Percentiles rank a stretch among this genome's conserved stretches.
Conservation (phyloP, 2,888 invertebrate genomes). For the Tyria jacobaeae region DNA sequence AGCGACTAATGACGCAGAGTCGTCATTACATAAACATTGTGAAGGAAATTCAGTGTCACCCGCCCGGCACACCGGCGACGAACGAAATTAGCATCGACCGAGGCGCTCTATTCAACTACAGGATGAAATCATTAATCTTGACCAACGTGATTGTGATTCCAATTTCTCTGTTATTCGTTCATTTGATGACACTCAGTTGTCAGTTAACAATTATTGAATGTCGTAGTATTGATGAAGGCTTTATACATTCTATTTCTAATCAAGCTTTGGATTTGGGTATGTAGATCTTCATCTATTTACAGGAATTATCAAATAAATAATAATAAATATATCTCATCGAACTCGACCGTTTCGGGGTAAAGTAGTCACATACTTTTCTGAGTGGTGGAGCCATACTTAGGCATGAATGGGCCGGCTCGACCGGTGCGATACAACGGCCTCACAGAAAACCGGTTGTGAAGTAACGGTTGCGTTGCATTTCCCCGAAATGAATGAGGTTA, state of each 20-base stretch:
- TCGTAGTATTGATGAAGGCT: background rate
- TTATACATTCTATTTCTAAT: background rate
- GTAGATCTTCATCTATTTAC: background rate
- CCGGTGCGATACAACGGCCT: too few relatives aligned
- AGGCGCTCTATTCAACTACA: constrained; percentile 64
- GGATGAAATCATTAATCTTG: constrained; percentile 71
- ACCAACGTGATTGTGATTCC: constrained; percentile 67
- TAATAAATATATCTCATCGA: too few relatives aligned
- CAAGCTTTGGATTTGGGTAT: background rate
- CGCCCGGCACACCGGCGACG: constrained; percentile 51
- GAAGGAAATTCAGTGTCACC: constrained; percentile 61
- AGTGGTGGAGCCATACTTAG: too few relatives aligned
- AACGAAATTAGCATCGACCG: constrained; percentile 67
- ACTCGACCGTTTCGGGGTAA: too few relatives aligned
- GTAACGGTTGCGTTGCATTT: too few relatives aligned
- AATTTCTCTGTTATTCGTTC: constrained; percentile 72
- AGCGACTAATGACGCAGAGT: constrained; percentile 15
- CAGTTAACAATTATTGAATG: constrained; percentile 18
- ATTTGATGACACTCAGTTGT: constrained; percentile 52
- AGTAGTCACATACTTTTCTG: too few relatives aligned
- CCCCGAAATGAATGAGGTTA: too few relatives aligned
- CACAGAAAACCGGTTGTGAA: too few relatives aligned
- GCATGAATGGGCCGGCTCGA: too few relatives aligned
- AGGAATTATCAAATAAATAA: background rate
- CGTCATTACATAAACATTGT: constrained; percentile 41